A percentile compares a stretch with the other conserved stretches of the same genome.
Conservation (phyloP, 2,797 vertebrate species). For the Pteronotus mesoamericanus region DNA sequence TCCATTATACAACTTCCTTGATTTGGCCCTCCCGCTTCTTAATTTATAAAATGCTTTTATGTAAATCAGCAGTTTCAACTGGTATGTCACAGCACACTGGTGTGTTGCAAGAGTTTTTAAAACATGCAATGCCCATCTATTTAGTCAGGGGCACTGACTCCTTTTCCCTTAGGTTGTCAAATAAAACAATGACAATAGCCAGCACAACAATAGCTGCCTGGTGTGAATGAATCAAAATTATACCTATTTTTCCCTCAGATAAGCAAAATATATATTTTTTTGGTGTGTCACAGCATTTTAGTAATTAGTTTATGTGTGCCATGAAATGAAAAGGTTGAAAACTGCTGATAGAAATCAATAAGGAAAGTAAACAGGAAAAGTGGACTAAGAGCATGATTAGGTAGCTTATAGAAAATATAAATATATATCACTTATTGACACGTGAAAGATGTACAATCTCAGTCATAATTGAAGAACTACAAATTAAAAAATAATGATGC, state of each 20-base stretch:
- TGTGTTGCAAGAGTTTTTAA: not conserved
- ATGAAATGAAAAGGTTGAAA: not conserved
- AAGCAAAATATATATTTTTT: not conserved
- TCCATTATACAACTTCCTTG: no score
- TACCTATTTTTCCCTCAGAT: not conserved
- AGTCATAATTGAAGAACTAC: not conserved
- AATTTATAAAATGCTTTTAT: not conserved
- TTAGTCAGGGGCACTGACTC: not conserved
- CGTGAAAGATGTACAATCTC: not conserved
- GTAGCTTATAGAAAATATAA: not conserved
- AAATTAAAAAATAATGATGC: not conserved
- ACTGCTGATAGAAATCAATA: not conserved
- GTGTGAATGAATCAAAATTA: not conserved
- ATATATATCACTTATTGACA: not conserved
- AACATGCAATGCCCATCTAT: not conserved
- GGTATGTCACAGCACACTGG: no score
- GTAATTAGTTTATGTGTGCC: not conserved
- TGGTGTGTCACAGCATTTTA: not conserved
- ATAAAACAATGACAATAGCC: not conserved
- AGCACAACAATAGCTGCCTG: not conserved
- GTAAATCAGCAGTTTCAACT: not conserved
- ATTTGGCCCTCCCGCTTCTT: not conserved
- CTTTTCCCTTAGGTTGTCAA: not conserved
- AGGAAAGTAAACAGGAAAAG: not conserved
- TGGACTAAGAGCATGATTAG: not conserved